Conservation (phyloP, 2,797 vertebrate species). For the Melanotaenia pygmaea region DNA sequence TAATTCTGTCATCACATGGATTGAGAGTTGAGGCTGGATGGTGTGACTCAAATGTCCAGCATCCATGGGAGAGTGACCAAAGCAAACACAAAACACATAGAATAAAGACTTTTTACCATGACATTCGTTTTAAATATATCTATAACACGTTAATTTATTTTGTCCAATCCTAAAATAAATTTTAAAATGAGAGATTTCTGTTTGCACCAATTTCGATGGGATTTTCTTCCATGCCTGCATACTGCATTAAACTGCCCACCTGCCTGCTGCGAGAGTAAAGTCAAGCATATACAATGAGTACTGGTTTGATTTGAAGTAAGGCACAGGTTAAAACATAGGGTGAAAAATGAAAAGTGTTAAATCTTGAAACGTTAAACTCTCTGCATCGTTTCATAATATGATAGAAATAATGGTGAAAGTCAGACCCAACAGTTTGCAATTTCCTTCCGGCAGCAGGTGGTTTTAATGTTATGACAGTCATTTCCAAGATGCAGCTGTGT, state of each 20-base stretch:
- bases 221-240: background rate
- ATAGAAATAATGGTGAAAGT: background rate
- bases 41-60: conserved; percentile 53
- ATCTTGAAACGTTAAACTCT: conserved; percentile 11
- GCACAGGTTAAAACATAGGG: background rate
- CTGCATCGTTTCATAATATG: conserved; percentile 9
- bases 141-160: background rate
- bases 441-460: conserved; percentile 20
- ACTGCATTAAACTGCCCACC: background rate
- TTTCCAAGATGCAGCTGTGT: conserved; percentile 30
- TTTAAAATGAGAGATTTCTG: background rate
- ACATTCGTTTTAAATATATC: conserved; percentile 6
- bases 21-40: conserved; percentile 30
- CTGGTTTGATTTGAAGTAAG: background rate
- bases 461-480: conserved; percentile 25
- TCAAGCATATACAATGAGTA: background rate
- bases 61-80: conserved; percentile 74
- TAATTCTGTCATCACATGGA: conserved; percentile 71
- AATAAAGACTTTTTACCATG: conserved; percentile 11
- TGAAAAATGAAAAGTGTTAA: background rate
- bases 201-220: background rate
- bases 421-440: conserved; percentile 29
- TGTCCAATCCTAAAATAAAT: background rate
- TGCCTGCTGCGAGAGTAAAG: background rate
- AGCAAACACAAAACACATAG: conserved; percentile 64